Conservation (phyloP, 2,113 vertebrate genomes). For the Pipra filicauda region DNA sequence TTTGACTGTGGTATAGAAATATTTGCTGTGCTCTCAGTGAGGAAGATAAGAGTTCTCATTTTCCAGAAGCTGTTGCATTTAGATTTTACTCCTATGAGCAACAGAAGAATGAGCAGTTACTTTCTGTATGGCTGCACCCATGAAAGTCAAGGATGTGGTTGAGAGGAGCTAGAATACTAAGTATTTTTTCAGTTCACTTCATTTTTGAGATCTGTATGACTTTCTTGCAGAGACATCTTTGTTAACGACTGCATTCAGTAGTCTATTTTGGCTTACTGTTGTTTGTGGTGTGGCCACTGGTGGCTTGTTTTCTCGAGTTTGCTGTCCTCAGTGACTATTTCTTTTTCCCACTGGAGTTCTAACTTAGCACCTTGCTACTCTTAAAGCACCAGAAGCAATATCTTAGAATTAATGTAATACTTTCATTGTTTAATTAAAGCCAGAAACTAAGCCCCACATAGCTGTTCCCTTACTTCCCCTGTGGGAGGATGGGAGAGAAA, state of each 20-base stretch:
- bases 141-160: not conserved
- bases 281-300: not conserved
- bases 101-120: not conserved
- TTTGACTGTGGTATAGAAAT: not conserved
- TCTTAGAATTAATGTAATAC: not conserved
- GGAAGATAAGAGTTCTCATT: not conserved
- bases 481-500: not conserved
- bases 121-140: not conserved
- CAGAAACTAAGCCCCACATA: not conserved
- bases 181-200: not conserved
- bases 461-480: not conserved
- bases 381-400: not conserved
- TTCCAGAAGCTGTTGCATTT: not conserved
- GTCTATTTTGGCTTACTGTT: not conserved
- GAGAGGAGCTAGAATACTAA: not conserved
- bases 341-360: not conserved
- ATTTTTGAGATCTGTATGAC: not conserved
- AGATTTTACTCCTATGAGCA: not conserved
- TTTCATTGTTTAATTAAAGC: not conserved
- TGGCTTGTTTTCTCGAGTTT: not conserved
- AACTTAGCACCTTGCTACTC: not conserved
- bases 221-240: not conserved
- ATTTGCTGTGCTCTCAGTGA: not conserved
- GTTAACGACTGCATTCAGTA: not conserved
- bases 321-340: not conserved